Conservation (phyloP, 2,113 vertebrate species). For the Australoheros scitulus region DNA sequence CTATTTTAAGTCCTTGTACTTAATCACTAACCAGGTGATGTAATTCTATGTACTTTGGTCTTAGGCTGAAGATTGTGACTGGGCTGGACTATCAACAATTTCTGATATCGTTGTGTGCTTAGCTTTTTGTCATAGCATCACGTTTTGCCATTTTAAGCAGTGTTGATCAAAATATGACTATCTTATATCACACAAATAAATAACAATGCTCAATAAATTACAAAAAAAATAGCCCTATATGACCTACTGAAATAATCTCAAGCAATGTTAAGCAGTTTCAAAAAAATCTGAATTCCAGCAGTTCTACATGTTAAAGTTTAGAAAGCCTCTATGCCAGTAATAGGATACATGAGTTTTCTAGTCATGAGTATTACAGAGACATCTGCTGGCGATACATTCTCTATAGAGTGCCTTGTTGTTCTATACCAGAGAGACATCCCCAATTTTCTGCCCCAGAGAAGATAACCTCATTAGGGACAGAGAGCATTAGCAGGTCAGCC, state of each 20-base stretch:
- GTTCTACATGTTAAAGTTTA: neutral
- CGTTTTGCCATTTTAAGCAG: neutral
- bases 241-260: neutral
- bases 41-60: neutral
- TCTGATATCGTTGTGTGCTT: neutral
- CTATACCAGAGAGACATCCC: slow-evolving; percentile 3
- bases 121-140: neutral
- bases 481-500: slow-evolving; percentile 39
- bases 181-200: neutral
- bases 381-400: neutral
- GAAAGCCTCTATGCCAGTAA: neutral
- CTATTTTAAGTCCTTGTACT: neutral
- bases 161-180: neutral
- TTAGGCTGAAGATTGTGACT: neutral
- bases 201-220: too few species aligned
- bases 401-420: slow-evolving; percentile 1
- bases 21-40: neutral
- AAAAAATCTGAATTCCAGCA: too few species aligned
- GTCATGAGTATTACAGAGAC: neutral
- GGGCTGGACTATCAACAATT: neutral
- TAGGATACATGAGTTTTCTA: neutral
- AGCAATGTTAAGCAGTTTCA: neutral
- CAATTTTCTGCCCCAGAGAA: slow-evolving; percentile 34
- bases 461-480: slow-evolving; percentile 43
- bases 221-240: neutral